phyloP scores from a whole-genome alignment of 1,140 invertebrate species.

The Ctenoplectra terminalis region DNA sequence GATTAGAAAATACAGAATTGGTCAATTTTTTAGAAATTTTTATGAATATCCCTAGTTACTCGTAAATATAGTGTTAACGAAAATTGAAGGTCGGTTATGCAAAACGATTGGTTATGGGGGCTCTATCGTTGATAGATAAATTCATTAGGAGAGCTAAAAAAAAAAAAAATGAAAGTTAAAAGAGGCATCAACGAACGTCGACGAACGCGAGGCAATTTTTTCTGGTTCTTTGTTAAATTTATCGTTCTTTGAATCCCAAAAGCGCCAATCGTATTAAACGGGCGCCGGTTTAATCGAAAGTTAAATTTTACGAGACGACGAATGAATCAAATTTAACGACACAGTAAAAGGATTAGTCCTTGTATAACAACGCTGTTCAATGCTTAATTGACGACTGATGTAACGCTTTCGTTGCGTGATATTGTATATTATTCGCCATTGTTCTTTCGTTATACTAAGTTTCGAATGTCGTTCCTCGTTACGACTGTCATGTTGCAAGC shows the following conservation, averaged over 20 bases:
- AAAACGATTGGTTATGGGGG: not conserved
- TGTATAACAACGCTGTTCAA: constrained; percentile 25
- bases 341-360: constrained; percentile 17
- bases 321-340: constrained; percentile 45
- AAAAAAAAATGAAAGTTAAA: not conserved
- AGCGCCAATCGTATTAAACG: constrained; percentile 28
- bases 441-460: not conserved
- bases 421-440: not conserved
- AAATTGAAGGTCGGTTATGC: constrained; percentile 9
- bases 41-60: too few relatives aligned
- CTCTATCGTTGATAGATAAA: constrained; percentile 17
- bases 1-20: not conserved
- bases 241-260: constrained; percentile 35
- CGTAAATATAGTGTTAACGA: constrained; percentile 3
- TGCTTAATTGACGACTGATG: constrained; percentile 31
- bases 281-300: constrained; percentile 41
- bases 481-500: not conserved
- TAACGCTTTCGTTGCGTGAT: not conserved
- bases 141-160: constrained; percentile 8
- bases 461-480: not conserved
- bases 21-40: not conserved
- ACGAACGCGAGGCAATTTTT: constrained; percentile 29
- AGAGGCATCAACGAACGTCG: not conserved
- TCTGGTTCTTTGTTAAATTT: constrained; percentile 12
- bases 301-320: constrained; percentile 49